A percentile compares a stretch with the other conserved stretches of the same genome.
Evolutionary conservation across 2,888 invertebrate species (phyloP).

Genomic region (Scaptodrosophila latifasciaeformis): DNA sequence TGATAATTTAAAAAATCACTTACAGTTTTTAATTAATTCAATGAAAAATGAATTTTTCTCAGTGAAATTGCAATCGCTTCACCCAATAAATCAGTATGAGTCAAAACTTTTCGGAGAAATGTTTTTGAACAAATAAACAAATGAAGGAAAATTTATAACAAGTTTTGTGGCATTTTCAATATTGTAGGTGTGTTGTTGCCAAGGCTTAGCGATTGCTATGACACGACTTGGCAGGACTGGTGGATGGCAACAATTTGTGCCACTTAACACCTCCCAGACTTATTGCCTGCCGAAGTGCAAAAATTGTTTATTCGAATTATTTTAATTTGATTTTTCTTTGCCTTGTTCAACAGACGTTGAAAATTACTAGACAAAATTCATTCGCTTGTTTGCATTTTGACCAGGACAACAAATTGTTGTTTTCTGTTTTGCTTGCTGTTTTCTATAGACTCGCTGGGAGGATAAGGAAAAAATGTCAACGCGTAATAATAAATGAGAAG

Average conservation of each 20-base stretch:
- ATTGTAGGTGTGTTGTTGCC: background rate
- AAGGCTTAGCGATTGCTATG: background rate
- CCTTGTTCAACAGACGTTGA: background rate
- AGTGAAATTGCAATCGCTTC: too few species aligned
- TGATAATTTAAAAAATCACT: background rate
- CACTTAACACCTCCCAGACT: slow-evolving; percentile 57
- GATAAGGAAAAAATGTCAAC: slow-evolving; percentile 25
- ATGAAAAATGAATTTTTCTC: background rate
- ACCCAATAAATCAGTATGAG: too few species aligned
- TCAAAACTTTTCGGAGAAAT: slow-evolving; percentile 6
- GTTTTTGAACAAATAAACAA: background rate
- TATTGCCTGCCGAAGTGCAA: slow-evolving; percentile 51
- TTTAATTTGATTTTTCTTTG: slow-evolving; percentile 1
- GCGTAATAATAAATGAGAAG: slow-evolving; percentile 68
- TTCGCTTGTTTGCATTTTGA: slow-evolving; percentile 48
- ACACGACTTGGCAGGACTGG: slow-evolving; percentile 28
- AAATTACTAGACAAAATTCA: slow-evolving; percentile 38
- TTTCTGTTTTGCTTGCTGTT: slow-evolving; percentile 37
- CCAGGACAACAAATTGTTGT: slow-evolving; percentile 46
- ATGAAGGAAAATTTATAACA: slow-evolving; percentile 12
- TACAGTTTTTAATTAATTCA: background rate
- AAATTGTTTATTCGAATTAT: slow-evolving; percentile 60
- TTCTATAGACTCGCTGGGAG: background rate
- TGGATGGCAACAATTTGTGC: slow-evolving; percentile 45
- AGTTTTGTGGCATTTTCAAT: slow-evolving; percentile 7